Percentiles rank a stretch among this genome's conserved stretches.
These are phyloP conservation scores for Parasteatoda lunata DNA, from an alignment of 2,888 invertebrate species.

Conservation along the genomic window DNA sequence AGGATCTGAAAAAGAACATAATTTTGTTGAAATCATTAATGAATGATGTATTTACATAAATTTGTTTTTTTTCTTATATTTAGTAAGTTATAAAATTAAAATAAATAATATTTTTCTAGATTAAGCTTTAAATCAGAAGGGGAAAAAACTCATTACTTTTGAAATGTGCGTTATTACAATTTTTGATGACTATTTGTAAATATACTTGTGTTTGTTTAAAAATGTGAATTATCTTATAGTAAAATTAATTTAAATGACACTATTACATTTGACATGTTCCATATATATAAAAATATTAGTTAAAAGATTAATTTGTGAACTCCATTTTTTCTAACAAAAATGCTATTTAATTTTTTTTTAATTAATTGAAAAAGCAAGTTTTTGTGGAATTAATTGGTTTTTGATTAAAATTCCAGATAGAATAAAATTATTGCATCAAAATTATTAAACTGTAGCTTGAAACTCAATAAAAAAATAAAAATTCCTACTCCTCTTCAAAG, in stretches of 20 bases:
- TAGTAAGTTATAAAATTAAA: too few species aligned
- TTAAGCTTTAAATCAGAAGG: background rate
- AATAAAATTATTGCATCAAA: too few species aligned
- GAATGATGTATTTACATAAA: background rate
- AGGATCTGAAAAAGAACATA: slow-evolving; percentile 29
- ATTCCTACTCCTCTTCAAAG: too few species aligned
- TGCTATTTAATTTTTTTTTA: background rate
- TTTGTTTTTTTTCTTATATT: too few species aligned
- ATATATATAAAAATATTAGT: too few species aligned
- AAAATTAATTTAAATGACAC: background rate
- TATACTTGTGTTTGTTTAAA: background rate
- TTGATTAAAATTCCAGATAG: too few species aligned
- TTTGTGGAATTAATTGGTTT: background rate
- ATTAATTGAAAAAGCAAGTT: background rate
- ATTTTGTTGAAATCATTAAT: background rate
- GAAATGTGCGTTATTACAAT: background rate
- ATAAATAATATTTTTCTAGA: too few species aligned
- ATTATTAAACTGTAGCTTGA: too few species aligned
- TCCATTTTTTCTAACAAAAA: too few species aligned
- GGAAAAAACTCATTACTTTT: background rate
- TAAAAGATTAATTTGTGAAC: background rate
- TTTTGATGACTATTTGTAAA: background rate
- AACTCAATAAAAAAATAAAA: too few species aligned
- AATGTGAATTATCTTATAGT: background rate
- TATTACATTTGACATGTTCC: too few species aligned